Base-by-base conservation (phyloP, 2,113 vertebrate species). In the Oryzias melastigma region DNA sequence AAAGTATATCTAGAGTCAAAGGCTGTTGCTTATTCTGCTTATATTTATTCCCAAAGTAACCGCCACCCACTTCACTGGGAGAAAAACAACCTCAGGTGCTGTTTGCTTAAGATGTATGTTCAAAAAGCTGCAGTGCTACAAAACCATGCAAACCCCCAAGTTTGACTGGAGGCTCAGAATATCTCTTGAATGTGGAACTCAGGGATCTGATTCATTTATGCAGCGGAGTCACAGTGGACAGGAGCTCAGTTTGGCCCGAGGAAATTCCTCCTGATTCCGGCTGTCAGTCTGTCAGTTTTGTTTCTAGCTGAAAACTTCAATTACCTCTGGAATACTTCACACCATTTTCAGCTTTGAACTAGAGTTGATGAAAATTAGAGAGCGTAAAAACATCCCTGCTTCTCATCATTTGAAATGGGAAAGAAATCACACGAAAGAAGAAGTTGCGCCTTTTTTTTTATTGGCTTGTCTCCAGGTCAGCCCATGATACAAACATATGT, bases 401-500 rank as follows among this genome's bases (percentile, higher is more conserved):
- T 35, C 10, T 35, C 35, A 12, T 35, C 35, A 12, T 12, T 35
- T 35, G 12, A 35, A 35, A 35, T 35, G 35, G 35, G 10, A 12
- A 35, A 12, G 10, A 35, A 35, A 35, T 35, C 35, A 12, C 35
- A 35, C 22, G 22, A 22, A 22, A 3, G 3, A 3, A 35, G 35
- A 35, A 35, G 8, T 35, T 35, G 10, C 10, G 35, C 35, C 8
- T 35, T 35, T 14, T 46, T 35, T 35, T 14, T 46, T 20, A 40
- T n/a, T 65, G 63, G 65, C 42, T 4, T 10, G 2, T 44, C 35
- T 76, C 57, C 67, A 58, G 53, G 41, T 65, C 49, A 50, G 57
- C 45, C 53, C 43, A 15, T 16, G 47, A 55, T 20, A 4, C 20
- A 52, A 66, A 75, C 76, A 77, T 19, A 72, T 63, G 70, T 62